Conservation (phyloP, 2,888 invertebrate genomes). For the Parapristionchus giblindavisi region DNA sequence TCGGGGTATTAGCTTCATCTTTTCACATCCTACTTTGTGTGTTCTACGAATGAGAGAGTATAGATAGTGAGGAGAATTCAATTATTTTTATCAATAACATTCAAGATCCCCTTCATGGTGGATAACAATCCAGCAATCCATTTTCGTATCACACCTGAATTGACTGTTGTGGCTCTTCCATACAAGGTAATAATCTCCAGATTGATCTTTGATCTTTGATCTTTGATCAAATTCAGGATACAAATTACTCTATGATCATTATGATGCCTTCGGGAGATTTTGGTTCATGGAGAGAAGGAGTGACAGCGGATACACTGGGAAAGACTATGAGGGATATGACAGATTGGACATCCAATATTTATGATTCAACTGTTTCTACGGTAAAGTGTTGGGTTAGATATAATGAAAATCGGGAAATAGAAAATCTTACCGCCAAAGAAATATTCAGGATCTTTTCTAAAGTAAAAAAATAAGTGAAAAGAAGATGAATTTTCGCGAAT, state of each 20-base stretch:
- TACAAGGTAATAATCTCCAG: slow-evolving; percentile 53
- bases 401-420: too few relatives aligned
- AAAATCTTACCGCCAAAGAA: too few relatives aligned
- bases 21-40: too few relatives aligned
- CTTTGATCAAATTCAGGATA: slow-evolving; percentile 8
- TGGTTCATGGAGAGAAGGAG: neutral
- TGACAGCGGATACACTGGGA: slow-evolving; percentile 6
- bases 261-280: slow-evolving; percentile 24
- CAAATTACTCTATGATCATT: slow-evolving; percentile 6
- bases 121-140: slow-evolving; percentile 77
- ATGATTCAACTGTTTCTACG: too few relatives aligned
- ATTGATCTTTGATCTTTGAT: too few relatives aligned
- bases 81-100: slow-evolving; percentile 42
- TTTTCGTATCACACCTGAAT: slow-evolving; percentile 51
- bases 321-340: neutral
- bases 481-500: too few relatives aligned
- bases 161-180: slow-evolving; percentile 50
- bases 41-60: too few relatives aligned
- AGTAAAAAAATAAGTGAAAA: too few relatives aligned
- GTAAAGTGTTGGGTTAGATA: too few relatives aligned
- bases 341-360: too few relatives aligned
- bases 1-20: too few relatives aligned
- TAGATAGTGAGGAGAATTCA: neutral
- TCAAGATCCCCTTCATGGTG: slow-evolving; percentile 80
- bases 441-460: too few relatives aligned